Base-by-base conservation (phyloP, 2,888 invertebrate species). In the Stratiomys singularior region DNA sequence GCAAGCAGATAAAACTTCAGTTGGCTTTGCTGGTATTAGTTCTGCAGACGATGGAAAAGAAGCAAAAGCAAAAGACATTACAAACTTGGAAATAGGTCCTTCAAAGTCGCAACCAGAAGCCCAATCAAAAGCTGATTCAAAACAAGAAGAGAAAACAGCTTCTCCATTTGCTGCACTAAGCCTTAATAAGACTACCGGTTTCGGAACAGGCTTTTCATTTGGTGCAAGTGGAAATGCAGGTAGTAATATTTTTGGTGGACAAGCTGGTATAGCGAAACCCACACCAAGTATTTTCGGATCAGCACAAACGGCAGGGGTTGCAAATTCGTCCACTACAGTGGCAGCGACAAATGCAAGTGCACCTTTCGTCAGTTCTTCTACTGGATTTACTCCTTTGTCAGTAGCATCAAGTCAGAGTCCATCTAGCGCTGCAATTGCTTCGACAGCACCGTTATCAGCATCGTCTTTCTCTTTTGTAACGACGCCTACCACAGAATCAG, bases 221-320 rank as follows among this genome's bases (percentile, higher is more conserved):
- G 74, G 37, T 37, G 37, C 37, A 37, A 37, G 37, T 37, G 13
- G 56, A 72, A 44, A 46, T 3, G 1, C 44, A 15, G 13, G n/a
- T 7, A n/a, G 21, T 2, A 30, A 23, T 28, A 74, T 74, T 15
- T 74, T 74, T 23, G 74, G 74, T 21, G 74, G 58, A 1, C 37
- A 74, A 28, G 56, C 44, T 13, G 28, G 28, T 13, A 52, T 28
- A 4, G 52, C 52, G 23, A 52, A 52, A 21, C 52, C 52, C 1
- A 25, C 56, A 9, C 13, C 25, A 58, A 74, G 60, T 37, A 44
- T 74, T 4, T 74, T 74, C 11, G 67, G 67, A 21, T 11, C 56
- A 21, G 9, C 37, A 9, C 30, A 60, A 60, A 25, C 47, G 1
- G 13, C 13, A 30, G 5, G 21, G 28, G 18, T 21, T 13, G 27